Base-by-base conservation (phyloP, 2,113 vertebrate species). In the Zapus hudsonius region DNA sequence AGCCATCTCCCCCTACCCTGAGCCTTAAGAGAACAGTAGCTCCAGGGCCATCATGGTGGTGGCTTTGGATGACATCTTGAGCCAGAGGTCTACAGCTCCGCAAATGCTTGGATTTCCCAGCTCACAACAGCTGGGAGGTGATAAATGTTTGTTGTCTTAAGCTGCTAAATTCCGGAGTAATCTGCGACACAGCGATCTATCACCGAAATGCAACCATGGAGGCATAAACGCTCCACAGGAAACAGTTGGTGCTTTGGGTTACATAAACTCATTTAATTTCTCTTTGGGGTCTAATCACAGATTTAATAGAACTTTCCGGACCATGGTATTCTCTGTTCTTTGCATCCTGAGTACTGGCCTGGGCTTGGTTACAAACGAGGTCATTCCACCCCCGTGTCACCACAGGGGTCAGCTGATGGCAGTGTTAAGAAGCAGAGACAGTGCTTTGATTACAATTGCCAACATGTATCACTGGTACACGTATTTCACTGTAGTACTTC, bases 231-330 rank as follows among this genome's bases (percentile, higher is more conserved):
- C 31, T 29, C 31, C 27, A n/a, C 5, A 8, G 36, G 52, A 66
- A 81, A 15, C 36, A 16, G 31, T 3, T 1, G 17, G 44, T 22
- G 40, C 25, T 42, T 19, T 38, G 23, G 63, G 52, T 67, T 63
- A 33, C 33, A 33, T 1, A 64, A 74, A 76, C 83, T 40, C 33
- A 80, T 55, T 82, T 69, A 9, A n/a, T 86, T 86, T 94, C 73
- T 92, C 61, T 75, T 84, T 40, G 33, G 38, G 52, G 75, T 23
- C 57, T 29, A 84, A 64, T 63, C 61, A 27, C 57, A 44, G 64
- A 47, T 66, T 95, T 75, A 52, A 36, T 17, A 47, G 73, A 66
- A 75, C 69, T 75, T 79, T 33, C 42, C 12, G 36, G 61, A 59
- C 33, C 36, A 9, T 0, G 10, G 40, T 22, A 0, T 7, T 33